These are phyloP conservation scores for Ceyx erithaca DNA, from an alignment of 2,797 vertebrate genomes.

Conservation along the genomic window DNA sequence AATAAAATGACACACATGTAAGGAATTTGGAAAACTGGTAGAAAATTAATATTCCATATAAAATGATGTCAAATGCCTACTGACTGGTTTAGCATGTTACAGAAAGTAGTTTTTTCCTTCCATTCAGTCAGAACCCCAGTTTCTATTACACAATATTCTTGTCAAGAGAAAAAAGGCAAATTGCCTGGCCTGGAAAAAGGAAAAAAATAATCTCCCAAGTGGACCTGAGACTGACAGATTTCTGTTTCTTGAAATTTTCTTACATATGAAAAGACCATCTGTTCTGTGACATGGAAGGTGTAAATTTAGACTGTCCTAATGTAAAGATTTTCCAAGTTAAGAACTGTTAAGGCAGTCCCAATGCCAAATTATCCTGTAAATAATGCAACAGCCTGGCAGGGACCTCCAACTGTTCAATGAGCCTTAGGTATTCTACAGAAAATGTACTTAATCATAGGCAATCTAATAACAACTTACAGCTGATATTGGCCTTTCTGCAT, in stretches of 20 bases:
- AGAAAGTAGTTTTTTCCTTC: not conserved
- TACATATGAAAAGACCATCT: not conserved
- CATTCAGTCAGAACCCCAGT: not conserved
- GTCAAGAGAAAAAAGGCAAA: not conserved
- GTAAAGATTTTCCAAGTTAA: not conserved
- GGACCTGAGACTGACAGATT: not conserved
- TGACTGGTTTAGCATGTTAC: not conserved
- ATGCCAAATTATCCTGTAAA: not conserved
- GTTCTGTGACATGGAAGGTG: not conserved
- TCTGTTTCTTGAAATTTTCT: not conserved
- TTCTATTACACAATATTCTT: not conserved
- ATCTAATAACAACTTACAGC: not conserved
- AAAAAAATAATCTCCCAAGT: not conserved
- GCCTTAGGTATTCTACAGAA: not conserved
- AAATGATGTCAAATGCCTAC: not conserved
- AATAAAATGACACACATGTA: not conserved
- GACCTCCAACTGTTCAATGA: not conserved
- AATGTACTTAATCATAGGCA: not conserved
- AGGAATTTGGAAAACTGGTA: not conserved
- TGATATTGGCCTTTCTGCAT: not conserved
- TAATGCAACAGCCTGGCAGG: not conserved
- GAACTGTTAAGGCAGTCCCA: not conserved
- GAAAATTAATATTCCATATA: not conserved
- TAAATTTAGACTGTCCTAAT: not conserved
- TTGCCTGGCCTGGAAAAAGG: too few species aligned